Evolutionary conservation across 1,140 invertebrate genomes (phyloP), one percentile per base, ranked within the genome.

Genomic region (Camponotus vicinus): DNA sequence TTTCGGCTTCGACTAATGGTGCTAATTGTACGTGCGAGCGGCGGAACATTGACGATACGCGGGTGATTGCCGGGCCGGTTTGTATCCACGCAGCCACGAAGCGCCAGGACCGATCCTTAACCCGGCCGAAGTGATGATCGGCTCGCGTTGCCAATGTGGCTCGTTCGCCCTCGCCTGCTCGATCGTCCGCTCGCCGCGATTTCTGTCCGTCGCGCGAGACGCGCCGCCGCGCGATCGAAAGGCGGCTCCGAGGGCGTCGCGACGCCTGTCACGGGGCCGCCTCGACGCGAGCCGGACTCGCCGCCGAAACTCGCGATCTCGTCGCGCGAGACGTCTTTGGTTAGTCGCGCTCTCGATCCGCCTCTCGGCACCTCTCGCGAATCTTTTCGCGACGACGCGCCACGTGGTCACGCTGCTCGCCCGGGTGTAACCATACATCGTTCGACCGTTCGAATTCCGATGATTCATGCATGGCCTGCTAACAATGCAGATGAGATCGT

Each of bases 1-100:
- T 92, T 93, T 94, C 94, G 89, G 90, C 88, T 88, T 91, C 90
- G 92, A 91, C 88, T 92, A 91, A 93, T 93, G 90, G 92, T 94
- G 93, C 88, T 94, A 92, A 92, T 93, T 88, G 88, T 78, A 87
- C 86, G 87, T 92, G 90, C 83, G 85, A 88, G 70, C 80, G 5
- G 49, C 87, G 80, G 69, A 86, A 87, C 69, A n/a, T 92, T 87
- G 59, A 82, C 52, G 91, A 90, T 90, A 86, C 87, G 66, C 86
- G 71, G 86, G 88, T 90, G 89, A 90, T 66, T 66, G 59, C 52
- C 59, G 66, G 61, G 71, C 82, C 88, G 91, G 88, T 92, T 92
- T 57, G 88, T 90, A 92, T 92, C 55, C 45, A 67, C 76, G 40
- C 21, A 67, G 55, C 76, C 9, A 18, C 66, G 77, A 27, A 45